phyloP scores from a whole-genome alignment of 2,797 vertebrate species.

The Delichon dasypus region DNA sequence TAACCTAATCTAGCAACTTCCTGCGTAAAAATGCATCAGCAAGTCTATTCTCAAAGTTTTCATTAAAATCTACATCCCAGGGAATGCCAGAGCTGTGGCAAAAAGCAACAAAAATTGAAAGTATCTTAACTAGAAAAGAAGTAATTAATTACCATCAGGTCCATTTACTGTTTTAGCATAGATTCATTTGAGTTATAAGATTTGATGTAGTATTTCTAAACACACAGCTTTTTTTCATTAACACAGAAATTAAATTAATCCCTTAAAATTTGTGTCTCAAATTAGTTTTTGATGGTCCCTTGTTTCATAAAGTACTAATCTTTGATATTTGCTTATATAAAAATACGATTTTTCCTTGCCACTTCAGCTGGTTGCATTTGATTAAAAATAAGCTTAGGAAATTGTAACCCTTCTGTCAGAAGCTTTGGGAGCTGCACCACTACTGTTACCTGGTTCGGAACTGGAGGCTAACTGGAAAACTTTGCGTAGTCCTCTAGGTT shows the following conservation, averaged over 20 bases:
- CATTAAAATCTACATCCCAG: conserved; percentile 11
- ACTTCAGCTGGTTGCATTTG: neutral
- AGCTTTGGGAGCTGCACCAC: neutral
- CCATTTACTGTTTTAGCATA: neutral
- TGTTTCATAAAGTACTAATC: neutral
- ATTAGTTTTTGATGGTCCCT: neutral
- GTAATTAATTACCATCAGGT: neutral
- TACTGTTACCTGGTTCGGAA: neutral
- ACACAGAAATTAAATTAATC: neutral
- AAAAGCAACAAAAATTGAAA: neutral
- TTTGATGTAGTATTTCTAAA: conserved; percentile 7
- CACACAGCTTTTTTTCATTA: neutral
- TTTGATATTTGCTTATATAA: neutral
- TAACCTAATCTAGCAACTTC: neutral
- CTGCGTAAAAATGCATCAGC: neutral
- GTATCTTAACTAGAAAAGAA: neutral
- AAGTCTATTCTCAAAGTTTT: neutral
- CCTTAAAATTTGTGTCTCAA: neutral
- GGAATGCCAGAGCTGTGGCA: neutral
- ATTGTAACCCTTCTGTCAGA: neutral
- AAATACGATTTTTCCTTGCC: neutral
- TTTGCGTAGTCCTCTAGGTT: neutral
- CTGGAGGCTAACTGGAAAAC: neutral
- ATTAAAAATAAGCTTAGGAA: neutral
- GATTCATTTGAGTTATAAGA: neutral